Percentiles rank a stretch among this genome's conserved stretches.
Conservation (phyloP, 2,888 invertebrate genomes). For the Ceramica pisi region DNA sequence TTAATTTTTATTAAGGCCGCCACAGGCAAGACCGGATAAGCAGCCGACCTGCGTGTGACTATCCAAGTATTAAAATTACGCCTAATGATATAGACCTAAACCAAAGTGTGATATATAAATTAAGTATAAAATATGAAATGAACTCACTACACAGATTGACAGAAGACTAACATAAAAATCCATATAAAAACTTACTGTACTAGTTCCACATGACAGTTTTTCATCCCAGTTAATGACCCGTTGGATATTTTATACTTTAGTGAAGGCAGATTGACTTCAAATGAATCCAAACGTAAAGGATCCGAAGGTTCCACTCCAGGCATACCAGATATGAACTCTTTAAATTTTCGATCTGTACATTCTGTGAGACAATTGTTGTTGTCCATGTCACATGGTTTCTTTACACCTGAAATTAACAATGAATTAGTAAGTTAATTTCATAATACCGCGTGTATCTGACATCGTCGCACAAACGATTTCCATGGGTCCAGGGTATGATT, state of each 20-base stretch:
- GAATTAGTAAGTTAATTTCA: background rate
- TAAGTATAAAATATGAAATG: too few species aligned
- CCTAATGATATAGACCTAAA: too few species aligned
- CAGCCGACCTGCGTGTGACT: too few species aligned
- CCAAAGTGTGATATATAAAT: too few species aligned
- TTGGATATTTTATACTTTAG: conserved; percentile 17
- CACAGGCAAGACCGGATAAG: background rate
- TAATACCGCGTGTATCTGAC: too few species aligned
- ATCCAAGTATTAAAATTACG: too few species aligned
- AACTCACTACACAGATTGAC: background rate
- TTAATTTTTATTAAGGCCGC: too few species aligned
- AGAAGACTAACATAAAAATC: background rate
- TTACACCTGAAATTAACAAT: conserved; percentile 12
- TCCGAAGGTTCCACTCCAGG: conserved; percentile 30
- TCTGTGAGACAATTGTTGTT: conserved; percentile 22
- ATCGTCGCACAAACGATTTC: too few species aligned
- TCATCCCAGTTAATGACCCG: conserved; percentile 27
- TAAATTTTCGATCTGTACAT: background rate
- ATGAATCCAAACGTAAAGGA: conserved; percentile 4
- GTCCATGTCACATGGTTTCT: conserved; percentile 12
- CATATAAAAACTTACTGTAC: conserved; percentile 25
- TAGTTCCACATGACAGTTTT: conserved; percentile 21
- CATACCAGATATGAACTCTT: conserved; percentile 6
- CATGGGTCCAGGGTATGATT: too few species aligned
- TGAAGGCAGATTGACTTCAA: conserved; percentile 10